These are phyloP conservation scores for Chouioia cunea DNA, from an alignment of 2,888 invertebrate species.

Conservation along the genomic window DNA sequence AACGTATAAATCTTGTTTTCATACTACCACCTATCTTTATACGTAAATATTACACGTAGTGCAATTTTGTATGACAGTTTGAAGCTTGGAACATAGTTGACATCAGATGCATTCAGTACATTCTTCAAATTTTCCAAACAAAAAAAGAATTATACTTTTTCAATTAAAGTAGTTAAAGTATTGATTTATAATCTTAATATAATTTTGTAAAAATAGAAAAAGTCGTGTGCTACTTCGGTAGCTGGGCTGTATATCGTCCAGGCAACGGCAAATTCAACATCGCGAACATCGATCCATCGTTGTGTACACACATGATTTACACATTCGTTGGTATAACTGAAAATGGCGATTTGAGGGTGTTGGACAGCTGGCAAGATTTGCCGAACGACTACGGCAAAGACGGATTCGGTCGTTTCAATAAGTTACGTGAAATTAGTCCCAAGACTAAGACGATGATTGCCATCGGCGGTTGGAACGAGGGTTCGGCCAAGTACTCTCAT, in stretches of 20 bases:
- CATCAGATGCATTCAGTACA: no score
- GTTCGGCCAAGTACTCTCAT: conserved; percentile 74
- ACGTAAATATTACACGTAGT: no score
- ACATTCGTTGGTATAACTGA: conserved; percentile 77
- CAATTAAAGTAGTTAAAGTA: no score
- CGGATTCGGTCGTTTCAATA: conserved; percentile 72
- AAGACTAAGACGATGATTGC: conserved; percentile 74
- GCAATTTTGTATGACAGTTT: no score
- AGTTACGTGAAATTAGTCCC: conserved; percentile 71
- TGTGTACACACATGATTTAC: conserved; percentile 84
- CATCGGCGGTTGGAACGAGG: conserved; percentile 81
- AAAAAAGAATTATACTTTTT: no score
- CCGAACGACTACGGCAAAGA: conserved; percentile 70
- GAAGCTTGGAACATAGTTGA: no score
- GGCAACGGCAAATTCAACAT: conserved; percentile 77
- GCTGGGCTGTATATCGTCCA: conserved; percentile 80
- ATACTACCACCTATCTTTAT: no score
- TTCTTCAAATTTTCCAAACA: no score
- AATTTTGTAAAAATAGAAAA: conserved; percentile 68
- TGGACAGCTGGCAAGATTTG: conserved; percentile 76
- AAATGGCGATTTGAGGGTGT: conserved; percentile 70
- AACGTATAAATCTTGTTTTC: not conserved
- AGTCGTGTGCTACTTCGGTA: conserved; percentile 82
- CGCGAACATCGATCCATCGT: conserved; percentile 74
- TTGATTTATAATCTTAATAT: no score